Base-by-base conservation (phyloP, 2,888 invertebrate genomes). In the Liodrosophila aerea region DNA sequence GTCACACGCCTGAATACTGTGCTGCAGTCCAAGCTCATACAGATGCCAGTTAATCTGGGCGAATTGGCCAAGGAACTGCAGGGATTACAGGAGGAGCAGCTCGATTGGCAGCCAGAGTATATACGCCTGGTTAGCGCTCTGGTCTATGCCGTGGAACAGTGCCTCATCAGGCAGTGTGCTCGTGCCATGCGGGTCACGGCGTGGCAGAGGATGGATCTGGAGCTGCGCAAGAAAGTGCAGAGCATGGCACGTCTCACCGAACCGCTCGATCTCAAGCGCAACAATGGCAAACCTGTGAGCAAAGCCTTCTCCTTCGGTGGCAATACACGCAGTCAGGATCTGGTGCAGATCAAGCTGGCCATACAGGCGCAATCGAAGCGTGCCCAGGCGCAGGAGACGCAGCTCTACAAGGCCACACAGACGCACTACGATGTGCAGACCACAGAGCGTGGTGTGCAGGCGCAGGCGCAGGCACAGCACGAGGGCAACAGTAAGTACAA, bases 131-230 rank as follows among this genome's bases (percentile, higher is more conserved):
- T 95, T 45, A 91, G 92, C 56, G 93, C 93, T 58, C 91, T 95
- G 52, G 91, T 93, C 52, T 89, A 91, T n/a, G 92, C 93, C 39
- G 92, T 94, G 27, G 95, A 95, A 84, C 93, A 93, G 66, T 93
- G 94, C 78, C 90, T 95, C 40, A 93, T 94, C 7, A 91, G 94
- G 15, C 94, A 95, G 82, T 94, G 95, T 13, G 91, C 93, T 4
- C 90, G 93, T 13, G 92, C 93, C 2, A 92, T 93, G 73, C 91
- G 93, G 27, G 92, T 93, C 7, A 92, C 92, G 4, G 92, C 93
- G 0, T 94, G 94, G 94, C 89, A 92, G 34, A 91, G 93, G 76
- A 92, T 94, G 91, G 93, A 93, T 59, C 87, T 92, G 52, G 92
- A 92, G 46, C 86, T 93, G 45, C 91, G 93, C 57, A 91, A 92